Conservation (phyloP, 2,797 vertebrate species). For the Tachyglossus aculeatus region DNA sequence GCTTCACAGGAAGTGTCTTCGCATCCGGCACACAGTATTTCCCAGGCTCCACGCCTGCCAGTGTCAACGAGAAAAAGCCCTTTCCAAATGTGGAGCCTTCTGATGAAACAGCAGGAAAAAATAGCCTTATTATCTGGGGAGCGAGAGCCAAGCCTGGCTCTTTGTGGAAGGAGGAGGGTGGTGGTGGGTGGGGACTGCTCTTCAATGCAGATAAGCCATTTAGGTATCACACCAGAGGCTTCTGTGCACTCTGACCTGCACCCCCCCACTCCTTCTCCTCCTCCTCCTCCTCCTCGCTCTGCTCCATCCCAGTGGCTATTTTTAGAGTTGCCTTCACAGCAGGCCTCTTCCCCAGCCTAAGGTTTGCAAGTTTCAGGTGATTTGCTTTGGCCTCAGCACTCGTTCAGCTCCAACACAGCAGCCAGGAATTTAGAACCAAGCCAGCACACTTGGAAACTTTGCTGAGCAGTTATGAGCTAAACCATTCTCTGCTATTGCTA, state of each 20-base stretch:
- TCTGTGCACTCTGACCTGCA: background rate
- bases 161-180: background rate
- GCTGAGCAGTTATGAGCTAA: background rate
- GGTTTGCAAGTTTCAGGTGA: conserved; percentile 27
- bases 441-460: background rate
- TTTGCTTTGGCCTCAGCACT: conserved; percentile 31
- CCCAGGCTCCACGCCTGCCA: conserved; percentile 35
- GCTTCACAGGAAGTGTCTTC: conserved; percentile 40
- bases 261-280: background rate
- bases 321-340: conserved; percentile 22
- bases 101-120: background rate
- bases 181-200: background rate
- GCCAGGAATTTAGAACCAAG: conserved; percentile 13
- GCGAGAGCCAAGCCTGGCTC: background rate
- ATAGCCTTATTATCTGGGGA: background rate
- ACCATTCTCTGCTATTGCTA: conserved; percentile 19
- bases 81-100: background rate
- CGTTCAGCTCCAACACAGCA: conserved; percentile 8
- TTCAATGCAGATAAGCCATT: background rate
- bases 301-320: conserved; percentile 24
- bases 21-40: conserved; percentile 49
- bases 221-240: background rate
- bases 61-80: background rate
- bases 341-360: background rate
- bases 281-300: conserved; percentile 24